Conservation (phyloP, 1,140 invertebrate genomes). For the Eurosta solidaginis region DNA sequence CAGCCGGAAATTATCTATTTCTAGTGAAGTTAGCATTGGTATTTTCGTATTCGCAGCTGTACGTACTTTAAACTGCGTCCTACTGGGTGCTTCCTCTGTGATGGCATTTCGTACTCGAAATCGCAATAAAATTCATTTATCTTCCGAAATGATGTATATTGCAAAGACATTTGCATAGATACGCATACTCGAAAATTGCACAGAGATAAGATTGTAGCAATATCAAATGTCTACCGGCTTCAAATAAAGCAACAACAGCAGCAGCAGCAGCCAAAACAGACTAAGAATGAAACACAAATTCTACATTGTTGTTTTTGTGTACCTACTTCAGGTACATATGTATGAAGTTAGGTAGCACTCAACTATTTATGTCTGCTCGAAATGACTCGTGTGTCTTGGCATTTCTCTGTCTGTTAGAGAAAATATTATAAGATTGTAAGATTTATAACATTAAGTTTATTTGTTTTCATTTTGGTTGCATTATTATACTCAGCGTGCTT, state of each 20-base stretch:
- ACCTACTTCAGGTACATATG: too few relatives aligned
- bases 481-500: too few relatives aligned
- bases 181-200: background rate
- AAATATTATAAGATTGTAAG: conserved; percentile 8
- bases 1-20: too few relatives aligned
- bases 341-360: too few relatives aligned
- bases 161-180: conserved; percentile 11
- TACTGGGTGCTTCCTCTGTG: background rate
- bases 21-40: too few relatives aligned
- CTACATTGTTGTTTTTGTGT: background rate
- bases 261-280: background rate
- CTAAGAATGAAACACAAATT: background rate
- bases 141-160: background rate
- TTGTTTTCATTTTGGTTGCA: background rate
- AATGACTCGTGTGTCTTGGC: background rate
- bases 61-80: background rate
- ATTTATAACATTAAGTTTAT: conserved; percentile 13
- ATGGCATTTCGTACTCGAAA: background rate
- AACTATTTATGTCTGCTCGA: background rate
- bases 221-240: too few relatives aligned
- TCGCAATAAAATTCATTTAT: conserved; percentile 16
- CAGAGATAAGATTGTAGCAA: too few relatives aligned
- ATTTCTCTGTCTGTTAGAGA: background rate
- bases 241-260: background rate
- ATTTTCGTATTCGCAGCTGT: background rate